Evolutionary conservation across 2,113 vertebrate species (phyloP).

Genomic region (Scytalopus superciliaris): DNA sequence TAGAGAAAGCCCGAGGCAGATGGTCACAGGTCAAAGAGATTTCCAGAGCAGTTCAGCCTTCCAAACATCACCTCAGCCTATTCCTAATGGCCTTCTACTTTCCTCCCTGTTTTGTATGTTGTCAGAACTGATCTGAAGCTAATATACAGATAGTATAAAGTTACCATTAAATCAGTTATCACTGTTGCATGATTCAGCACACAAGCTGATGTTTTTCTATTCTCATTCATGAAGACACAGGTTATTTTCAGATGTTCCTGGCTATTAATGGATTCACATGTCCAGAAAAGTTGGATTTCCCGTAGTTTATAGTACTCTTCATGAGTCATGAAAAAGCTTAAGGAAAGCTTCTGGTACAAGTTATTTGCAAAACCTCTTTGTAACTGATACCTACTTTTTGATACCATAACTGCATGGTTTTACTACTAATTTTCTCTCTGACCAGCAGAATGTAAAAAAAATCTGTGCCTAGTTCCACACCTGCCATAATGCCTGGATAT

Average conservation of each 20-base stretch:
- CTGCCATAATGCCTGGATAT: rapidly evolving
- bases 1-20: neutral
- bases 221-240: neutral
- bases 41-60: neutral
- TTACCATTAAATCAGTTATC: neutral
- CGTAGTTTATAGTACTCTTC: neutral
- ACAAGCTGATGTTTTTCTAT: rapidly evolving
- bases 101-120: neutral
- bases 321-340: neutral
- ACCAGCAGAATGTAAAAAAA: neutral
- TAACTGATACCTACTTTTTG: neutral
- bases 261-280: neutral
- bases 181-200: neutral
- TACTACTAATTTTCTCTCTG: neutral
- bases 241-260: neutral
- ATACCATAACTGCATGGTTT: neutral
- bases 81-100: neutral
- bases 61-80: neutral
- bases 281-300: neutral
- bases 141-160: neutral
- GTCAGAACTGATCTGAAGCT: neutral
- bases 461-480: neutral
- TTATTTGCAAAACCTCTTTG: neutral
- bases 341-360: neutral
- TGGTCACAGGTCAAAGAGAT: neutral